Evolutionary conservation across 2,113 vertebrate species (phyloP), one percentile per base, ranked within the genome.

Genomic region (Fregata magnificens): DNA sequence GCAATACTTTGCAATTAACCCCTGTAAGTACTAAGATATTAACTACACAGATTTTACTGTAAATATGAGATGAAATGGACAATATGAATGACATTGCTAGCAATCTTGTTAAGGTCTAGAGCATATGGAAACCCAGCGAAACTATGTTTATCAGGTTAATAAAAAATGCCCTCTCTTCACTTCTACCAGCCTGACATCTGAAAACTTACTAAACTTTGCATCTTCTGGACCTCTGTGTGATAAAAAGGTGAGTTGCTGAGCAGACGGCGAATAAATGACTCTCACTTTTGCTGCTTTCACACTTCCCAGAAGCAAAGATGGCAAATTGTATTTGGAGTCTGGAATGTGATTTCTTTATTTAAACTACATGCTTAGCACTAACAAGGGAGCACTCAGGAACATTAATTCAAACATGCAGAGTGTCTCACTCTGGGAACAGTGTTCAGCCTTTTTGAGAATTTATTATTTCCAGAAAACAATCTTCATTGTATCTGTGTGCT

Each of bases 311-410:
- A 95, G 86, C 61, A 91, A 95, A 96, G 76, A 69, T 97, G 86
- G 80, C 91, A 97, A 96, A 96, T 82, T 95, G 80, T 82, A 82
- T 95, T 96, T 87, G 86, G 73, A 96, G 36, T 55, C 47, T 95
- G 69, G 91, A 92, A 97, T 91, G 83, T 95, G 88, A 94, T 96
- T 95, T 97, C 92, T 96, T 95, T 95, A 92, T 97, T 95, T 96
- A 97, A 95, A 92, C 55, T 93, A 90, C 82, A 91, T 81, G 36
- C 44, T 93, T 95, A 92, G 47, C 80, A 52, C 86, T 95, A 92
- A 93, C 88, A 91, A 92, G 86, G 91, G 90, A 95, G 77, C 61
- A 87, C 63, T 95, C 65, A 76, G 56, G 86, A 95, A 78, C 82
- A 81, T 92, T 97, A 93, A 93, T 95, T 97, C 86, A 90, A 94